Evolutionary conservation across 2,113 vertebrate species (phyloP).

Genomic region (cattle (Bos taurus)): ARS-UCD2.0 NC_037338.1:90905001-90905500

Average conservation of each 20-base stretch:
- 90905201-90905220: neutral
- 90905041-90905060: neutral
- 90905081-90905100: neutral
- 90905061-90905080: neutral
- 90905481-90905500: too few relatives aligned
- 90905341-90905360: neutral
- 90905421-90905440: neutral
- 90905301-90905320: accelerated
- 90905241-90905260: neutral
- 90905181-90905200: neutral
- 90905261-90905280: accelerated
- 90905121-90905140: neutral
- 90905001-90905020: accelerated
- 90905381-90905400: neutral
- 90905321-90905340: neutral
- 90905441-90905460: too few relatives aligned
- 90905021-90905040: neutral
- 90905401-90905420: neutral
- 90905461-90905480: neutral
- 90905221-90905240: neutral
- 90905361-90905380: accelerated
- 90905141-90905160: neutral
- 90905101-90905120: neutral
- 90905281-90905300: too few relatives aligned
- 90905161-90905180: neutral